Base-by-base conservation (phyloP, 2,888 invertebrate species). In the Ophioninae sp. region DNA sequence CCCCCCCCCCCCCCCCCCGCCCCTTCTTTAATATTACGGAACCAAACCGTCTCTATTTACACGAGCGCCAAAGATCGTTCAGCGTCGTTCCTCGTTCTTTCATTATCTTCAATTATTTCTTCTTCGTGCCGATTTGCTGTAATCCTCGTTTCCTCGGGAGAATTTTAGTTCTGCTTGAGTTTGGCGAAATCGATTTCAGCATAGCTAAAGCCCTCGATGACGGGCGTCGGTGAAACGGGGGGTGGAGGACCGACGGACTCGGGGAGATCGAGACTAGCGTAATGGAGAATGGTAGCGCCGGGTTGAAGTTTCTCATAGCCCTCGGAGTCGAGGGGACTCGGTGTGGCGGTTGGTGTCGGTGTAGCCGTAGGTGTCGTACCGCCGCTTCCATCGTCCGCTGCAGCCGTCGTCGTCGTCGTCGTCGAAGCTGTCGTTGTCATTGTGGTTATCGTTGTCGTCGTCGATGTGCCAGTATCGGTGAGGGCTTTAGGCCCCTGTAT, bases 121-220 rank as follows among this genome's bases (percentile, higher is more conserved):
- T 65, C 61, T 7, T 51, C 39, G 17, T 69, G 23, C 13, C 6
- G 22, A 6, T 13, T 3, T 8, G 68, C 2, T 37, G 22, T 22
- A 9, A 20, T 22, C 20, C n/a, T 59, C 59, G n/a, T 8, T 8
- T 17, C 61, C 17, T 51, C 17, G 30, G 6, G 20, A 13, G 10
- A 44, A 22, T 41, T 6, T 68, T 51, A 92, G 85, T 90, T 92
- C 85, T 91, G 91, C 85, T 91, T 93, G 81, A 93, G 90, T 92
- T 95, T 95, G 51, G 95, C 94, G 93, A 97, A 97, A 94, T 97
- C 97, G 84, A 97, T 97, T 93, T 96, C 95, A 85, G 97, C 97
- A 93, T 97, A 97, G 61, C 94, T 94, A 89, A 96, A 95, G 81
- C 90, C 91, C 58, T 93, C 93, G 85, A 92, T 92, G 22, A 88